Evolutionary conservation across 2,797 vertebrate species (phyloP), one percentile per base, ranked within the genome.

Genomic region (Pelodytes ibericus): DNA sequence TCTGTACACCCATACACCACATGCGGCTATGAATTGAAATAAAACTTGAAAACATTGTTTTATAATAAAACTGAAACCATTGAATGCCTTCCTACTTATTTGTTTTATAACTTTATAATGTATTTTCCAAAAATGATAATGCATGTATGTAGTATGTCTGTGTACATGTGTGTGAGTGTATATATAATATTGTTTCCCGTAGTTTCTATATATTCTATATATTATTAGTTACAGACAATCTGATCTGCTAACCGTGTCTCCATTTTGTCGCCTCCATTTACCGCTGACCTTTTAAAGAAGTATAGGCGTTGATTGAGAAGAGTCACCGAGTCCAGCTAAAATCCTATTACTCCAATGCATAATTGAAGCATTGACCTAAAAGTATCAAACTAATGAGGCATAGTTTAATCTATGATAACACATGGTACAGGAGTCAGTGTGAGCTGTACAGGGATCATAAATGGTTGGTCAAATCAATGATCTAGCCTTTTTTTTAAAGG

Each of bases 321-420:
- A 27, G 49, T 49, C 58, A 49, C 57, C 25, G 63, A 51, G 30
- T 49, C 72, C 62, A 66, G 59, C 39, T 66, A 66, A 67, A 74
- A 63, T 39, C 22, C 25, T 67, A 67, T 74, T 60, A 67, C 62
- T 33, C 63, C 53, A 49, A 67, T 74, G 62, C 72, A 66, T n/a
- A 74, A 67, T 67, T 66, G 63, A 66, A 66, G 57, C 62, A 74
- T 67, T 66, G 72, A 66, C 72, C 72, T 66, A 36, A 59, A 31
- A 65, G 33, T 41, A 16, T 74, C 33, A 74, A 47, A 31, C 44
- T 74, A 74, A 74, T 74, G 72, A 74, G 53, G 51, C 72, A 59
- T 67, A 16, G 27, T 30, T 44, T 74, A 74, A 74, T 74, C 72
- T 74, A 74, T 74, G 72, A 74, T 67, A 30, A 67, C 72, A 65